Conservation (phyloP, 2,888 invertebrate species). For the Oscheius sp. region DNA sequence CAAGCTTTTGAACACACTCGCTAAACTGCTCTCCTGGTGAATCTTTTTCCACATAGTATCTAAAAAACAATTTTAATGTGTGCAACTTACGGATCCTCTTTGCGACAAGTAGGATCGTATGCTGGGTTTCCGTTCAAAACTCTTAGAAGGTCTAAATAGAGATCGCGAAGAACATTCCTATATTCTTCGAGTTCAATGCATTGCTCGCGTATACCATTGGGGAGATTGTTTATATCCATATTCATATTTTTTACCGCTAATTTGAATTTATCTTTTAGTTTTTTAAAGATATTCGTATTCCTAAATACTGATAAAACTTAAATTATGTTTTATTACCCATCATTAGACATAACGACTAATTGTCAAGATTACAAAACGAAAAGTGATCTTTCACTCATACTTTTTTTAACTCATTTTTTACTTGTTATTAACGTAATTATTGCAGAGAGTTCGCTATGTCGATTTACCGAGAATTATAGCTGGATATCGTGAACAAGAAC, state of each 20-base stretch:
- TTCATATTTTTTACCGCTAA: no score
- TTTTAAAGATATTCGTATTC: constrained; percentile 9
- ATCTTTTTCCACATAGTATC: constrained; percentile 13
- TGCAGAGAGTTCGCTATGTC: constrained; percentile 3
- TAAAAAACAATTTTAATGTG: not conserved
- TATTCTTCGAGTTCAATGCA: not conserved
- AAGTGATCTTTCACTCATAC: no score
- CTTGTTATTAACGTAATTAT: not conserved
- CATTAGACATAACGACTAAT: not conserved
- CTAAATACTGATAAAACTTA: no score
- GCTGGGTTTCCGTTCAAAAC: constrained; percentile 14
- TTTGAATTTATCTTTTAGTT: constrained; percentile 12
- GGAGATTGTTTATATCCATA: constrained; percentile 12
- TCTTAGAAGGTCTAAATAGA: not conserved
- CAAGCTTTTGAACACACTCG: not conserved
- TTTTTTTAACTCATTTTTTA: no score
- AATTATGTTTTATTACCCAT: no score
- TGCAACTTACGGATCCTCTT: no score
- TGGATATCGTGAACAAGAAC: not conserved
- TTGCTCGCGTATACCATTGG: not conserved
- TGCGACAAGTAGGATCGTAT: constrained; percentile 5
- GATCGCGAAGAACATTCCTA: not conserved
- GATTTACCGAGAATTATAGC: not conserved
- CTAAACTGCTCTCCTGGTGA: constrained; percentile 16
- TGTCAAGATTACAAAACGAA: no score